Evolutionary conservation across 2,888 invertebrate genomes (phyloP).

Genomic region (Melieria omissa): DNA sequence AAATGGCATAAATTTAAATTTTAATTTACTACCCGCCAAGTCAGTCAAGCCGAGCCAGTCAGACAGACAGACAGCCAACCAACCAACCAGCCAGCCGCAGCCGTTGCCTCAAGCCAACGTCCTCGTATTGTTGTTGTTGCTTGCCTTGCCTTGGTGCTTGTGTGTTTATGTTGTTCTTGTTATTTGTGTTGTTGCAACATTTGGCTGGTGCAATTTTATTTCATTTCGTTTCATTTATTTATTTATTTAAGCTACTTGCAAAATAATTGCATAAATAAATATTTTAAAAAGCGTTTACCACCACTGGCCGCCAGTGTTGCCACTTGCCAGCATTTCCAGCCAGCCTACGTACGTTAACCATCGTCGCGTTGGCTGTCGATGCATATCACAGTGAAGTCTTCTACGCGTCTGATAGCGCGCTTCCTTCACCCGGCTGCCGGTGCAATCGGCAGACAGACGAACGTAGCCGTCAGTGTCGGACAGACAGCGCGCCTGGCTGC

Average conservation of each 20-base stretch:
- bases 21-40: constrained; percentile 56
- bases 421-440: constrained; percentile 3
- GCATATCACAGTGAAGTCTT: constrained; percentile 8
- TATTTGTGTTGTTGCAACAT: background rate
- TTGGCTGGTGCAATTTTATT: constrained; percentile 9
- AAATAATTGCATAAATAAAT: constrained; percentile 64
- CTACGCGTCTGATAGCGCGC: too few relatives aligned
- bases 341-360: background rate
- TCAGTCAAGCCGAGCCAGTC: constrained; percentile 16
- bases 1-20: constrained; percentile 62
- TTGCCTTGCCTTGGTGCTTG: background rate
- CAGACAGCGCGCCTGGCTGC: background rate
- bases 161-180: background rate
- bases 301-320: background rate
- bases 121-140: background rate
- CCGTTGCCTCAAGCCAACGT: background rate
- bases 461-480: background rate
- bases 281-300: constrained; percentile 52
- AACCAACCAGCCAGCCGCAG: constrained; percentile 5
- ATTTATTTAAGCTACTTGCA: constrained; percentile 63
- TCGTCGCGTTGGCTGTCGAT: background rate
- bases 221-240: constrained; percentile 55
- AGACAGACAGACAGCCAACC: constrained; percentile 1
- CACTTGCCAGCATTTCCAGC: constrained; percentile 7
- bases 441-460: background rate